These are phyloP conservation scores for Boleophthalmus pectinirostris DNA, from an alignment of 2,113 vertebrate genomes.

Conservation along the genomic window DNA sequence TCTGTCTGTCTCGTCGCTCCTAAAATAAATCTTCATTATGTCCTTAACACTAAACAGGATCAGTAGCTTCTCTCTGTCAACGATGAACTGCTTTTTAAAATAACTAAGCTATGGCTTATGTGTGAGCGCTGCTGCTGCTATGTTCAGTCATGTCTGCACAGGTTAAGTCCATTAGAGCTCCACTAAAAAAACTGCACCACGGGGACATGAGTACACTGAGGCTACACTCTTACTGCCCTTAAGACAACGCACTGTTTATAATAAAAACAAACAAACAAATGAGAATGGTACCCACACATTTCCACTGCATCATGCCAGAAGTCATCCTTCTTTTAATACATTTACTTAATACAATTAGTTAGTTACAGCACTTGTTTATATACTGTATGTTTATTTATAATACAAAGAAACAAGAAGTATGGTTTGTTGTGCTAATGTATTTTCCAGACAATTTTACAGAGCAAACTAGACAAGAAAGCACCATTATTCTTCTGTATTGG, in stretches of 20 bases:
- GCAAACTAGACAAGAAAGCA: background rate
- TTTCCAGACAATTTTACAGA: background rate
- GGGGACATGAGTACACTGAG: background rate
- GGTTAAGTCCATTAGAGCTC: constrained; percentile 56
- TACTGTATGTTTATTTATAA: background rate
- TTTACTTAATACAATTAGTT: no score
- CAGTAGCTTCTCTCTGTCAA: constrained; percentile 52
- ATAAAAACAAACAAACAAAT: no score
- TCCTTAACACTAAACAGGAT: constrained; percentile 76
- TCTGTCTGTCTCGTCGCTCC: constrained; percentile 37
- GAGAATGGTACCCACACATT: no score
- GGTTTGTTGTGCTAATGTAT: background rate
- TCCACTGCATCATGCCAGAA: background rate
- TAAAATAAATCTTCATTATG: constrained; percentile 69
- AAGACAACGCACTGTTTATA: background rate
- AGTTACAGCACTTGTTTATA: no score
- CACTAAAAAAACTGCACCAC: constrained; percentile 34
- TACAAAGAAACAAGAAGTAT: background rate
- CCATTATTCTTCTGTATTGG: background rate
- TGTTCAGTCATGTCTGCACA: constrained; percentile 26
- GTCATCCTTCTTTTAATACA: no score
- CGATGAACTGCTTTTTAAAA: constrained; percentile 62
- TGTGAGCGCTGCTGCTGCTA: constrained; percentile 14
- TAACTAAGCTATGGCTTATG: constrained; percentile 67
- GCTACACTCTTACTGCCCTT: background rate